Base-by-base conservation (phyloP, 2,113 vertebrate genomes). In the Xiphias gladius region DNA sequence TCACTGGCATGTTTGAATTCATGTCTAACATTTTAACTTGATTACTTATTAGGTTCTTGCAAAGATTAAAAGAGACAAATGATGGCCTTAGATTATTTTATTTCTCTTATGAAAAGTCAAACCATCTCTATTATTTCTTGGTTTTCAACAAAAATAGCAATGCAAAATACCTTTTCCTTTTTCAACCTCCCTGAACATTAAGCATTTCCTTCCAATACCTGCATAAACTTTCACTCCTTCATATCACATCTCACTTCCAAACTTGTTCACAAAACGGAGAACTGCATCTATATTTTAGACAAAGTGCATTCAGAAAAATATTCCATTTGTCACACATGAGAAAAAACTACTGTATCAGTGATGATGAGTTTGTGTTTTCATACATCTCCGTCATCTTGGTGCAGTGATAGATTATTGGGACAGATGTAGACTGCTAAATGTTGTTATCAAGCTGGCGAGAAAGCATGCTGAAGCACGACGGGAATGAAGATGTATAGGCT, bases 401-500 rank as follows among this genome's bases (percentile, higher is more conserved):
- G 11, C 75, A 43, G 76, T 88, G 90, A 91, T 87, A 84, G 84
- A 91, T 90, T 76, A 84, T 85, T 83, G 54, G 76, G 75, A 79
- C 54, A 80, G 73, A 88, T 87, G 77, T 72, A 62, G 57, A 28
- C 80, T 67, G 73, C 80, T 88, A 86, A 85, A 83, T 79, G 84
- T 80, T 89, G 66, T 88, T 87, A 86, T 88, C 48, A 59, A 77
- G 73, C 65, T 72, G 80, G 67, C 9, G 22, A 28, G 79, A 73
- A 78, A 79, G 83, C 82, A 59, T 16, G 73, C 63, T 63, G 79
- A 61, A 81, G 61, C 50, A 30, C 35, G 63, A 73, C 8, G 78
- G 73, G 71, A 84, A 89, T 91, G 79, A 91, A 94, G 91, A 92
- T 19, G 59, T 83, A 86, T 86, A n/a, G 62, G 61, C 86, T n/a